Conservation (phyloP, 2,888 invertebrate genomes). For the Tipula helvola region DNA sequence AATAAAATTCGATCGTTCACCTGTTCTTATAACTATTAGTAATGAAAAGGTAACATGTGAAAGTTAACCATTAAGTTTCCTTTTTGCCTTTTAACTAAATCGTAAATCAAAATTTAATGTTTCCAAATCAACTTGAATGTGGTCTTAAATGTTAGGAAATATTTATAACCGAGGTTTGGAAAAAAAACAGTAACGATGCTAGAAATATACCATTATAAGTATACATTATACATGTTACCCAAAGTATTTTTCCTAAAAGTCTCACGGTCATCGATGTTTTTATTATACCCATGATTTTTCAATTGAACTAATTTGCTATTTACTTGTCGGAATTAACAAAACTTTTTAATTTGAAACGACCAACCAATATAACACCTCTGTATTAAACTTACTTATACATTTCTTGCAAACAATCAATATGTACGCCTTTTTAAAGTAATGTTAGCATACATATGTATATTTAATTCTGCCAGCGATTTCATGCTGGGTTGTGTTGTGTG, state of each 20-base stretch:
- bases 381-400: not conserved
- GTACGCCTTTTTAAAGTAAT: not conserved
- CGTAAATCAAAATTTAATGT: no score
- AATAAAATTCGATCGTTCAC: no score
- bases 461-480: not conserved
- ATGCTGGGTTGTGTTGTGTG: not conserved
- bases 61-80: no score
- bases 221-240: not conserved
- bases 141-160: no score
- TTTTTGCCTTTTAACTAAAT: no score
- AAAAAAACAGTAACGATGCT: no score
- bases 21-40: no score
- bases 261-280: not conserved
- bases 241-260: not conserved
- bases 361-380: not conserved
- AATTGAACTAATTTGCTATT: not conserved
- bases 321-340: not conserved
- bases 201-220: not conserved
- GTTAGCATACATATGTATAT: not conserved
- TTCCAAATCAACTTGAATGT: no score
- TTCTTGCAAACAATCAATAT: not conserved
- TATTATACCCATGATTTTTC: not conserved
- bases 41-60: no score
- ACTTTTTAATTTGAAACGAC: not conserved
- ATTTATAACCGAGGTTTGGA: no score